Base-by-base conservation (phyloP, 2,888 invertebrate species). In the Chesias legatella region DNA sequence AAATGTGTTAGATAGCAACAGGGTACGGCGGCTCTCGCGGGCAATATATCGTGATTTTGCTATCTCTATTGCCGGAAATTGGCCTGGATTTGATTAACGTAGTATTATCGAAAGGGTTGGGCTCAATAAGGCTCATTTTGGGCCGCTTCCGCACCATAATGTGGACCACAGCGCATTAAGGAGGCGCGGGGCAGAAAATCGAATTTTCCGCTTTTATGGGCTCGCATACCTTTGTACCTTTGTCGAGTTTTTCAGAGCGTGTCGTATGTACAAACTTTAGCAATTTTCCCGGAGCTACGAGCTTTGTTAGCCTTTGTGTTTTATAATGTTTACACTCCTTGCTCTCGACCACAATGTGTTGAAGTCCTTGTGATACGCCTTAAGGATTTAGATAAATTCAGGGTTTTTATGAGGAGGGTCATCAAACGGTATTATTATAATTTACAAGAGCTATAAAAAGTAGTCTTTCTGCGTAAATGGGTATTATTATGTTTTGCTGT, bases 71-170 rank as follows among this genome's bases (percentile, higher is more conserved):
- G 51, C 55, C 65, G 67, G 72, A 77, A 73, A 82, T 82, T 79
- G 80, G 75, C 70, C 75, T 73, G 73, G 75, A 78, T 82, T 80
- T 78, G 83, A 83, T 83, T 81, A 83, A 78, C 73, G 68, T 64
- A 72, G 71, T 69, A 71, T 72, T 75, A 69, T 68, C 70, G 62
- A 63, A 81, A 84, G 84, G 83, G 83, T 82, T 82, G 72, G 73
- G 61, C 13, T 17, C 5, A 5, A 2, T 30, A 22, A 31, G 31
- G 41, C 40, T 35, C 36, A 47, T 30, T 46, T 51, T 39, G 44
- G 48, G 32, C 7, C 33, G 33, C 13, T 13, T 27, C 32, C 25
- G 43, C 27, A 17, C 60, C 58, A 33, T 67, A 74, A 74, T 66
- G 65, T 69, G 69, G 73, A 64, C 74, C 71, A 63, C 67, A 60